Percentiles rank a stretch among this genome's conserved stretches.
Evolutionary conservation across 2,113 vertebrate genomes (phyloP).

Genomic region (Gymnobelideus leadbeateri): DNA sequence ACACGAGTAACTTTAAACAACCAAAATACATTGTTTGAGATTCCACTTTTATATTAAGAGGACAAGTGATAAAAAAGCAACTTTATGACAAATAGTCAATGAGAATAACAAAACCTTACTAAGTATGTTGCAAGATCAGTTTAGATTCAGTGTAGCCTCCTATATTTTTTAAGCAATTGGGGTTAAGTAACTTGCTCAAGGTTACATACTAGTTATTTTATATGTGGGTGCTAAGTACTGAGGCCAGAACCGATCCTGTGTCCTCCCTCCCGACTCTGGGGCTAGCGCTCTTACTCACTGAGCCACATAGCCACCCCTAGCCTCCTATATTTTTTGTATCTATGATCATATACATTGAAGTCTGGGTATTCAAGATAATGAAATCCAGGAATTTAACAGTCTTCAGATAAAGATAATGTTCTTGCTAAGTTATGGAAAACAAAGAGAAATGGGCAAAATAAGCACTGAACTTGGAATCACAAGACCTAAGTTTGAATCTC

Average conservation of each 20-base stretch:
- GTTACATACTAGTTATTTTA: no score
- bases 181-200: no score
- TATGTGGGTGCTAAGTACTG: no score
- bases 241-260: no score
- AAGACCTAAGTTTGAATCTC: not conserved
- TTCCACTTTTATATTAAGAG: not conserved
- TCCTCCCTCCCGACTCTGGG: no score
- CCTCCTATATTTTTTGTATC: not conserved
- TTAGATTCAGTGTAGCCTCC: not conserved
- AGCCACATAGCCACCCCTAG: no score
- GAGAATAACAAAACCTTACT: not conserved
- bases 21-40: not conserved
- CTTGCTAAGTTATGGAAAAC: conserved; percentile 2
- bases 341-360: not conserved
- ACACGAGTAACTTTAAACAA: not conserved
- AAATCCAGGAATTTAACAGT: conserved; percentile 21
- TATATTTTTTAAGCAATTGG: not conserved
- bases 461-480: not conserved
- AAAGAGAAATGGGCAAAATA: not conserved
- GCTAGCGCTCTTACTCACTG: no score
- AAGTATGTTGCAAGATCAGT: not conserved
- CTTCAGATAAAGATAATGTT: conserved; percentile 20
- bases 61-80: not conserved
- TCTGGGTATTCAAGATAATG: not conserved
- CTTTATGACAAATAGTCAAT: not conserved